These are phyloP conservation scores for Drosophila aff. DNA, from an alignment of 1,140 invertebrate species.

Conservation along the genomic window DNA sequence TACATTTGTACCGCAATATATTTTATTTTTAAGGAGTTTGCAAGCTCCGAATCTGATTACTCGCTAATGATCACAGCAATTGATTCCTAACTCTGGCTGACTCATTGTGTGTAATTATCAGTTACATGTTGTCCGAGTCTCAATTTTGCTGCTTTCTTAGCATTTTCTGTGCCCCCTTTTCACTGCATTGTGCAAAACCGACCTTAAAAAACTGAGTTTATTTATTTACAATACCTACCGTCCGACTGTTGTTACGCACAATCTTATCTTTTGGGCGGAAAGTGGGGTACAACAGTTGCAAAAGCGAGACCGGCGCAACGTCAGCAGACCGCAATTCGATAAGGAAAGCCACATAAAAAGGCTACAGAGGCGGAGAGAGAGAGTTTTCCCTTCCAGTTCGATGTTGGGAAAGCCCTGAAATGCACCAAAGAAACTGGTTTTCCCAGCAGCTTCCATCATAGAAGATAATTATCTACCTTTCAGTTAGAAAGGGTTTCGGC, in stretches of 20 bases:
- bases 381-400: slow-evolving; percentile 18
- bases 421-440: slow-evolving; percentile 10
- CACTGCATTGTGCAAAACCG: slow-evolving; percentile 65
- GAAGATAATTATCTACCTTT: not conserved
- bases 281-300: slow-evolving; percentile 56
- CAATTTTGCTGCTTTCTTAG: slow-evolving; percentile 5
- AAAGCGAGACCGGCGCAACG: slow-evolving; percentile 47
- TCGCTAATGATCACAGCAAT: slow-evolving; percentile 22
- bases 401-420: slow-evolving; percentile 14
- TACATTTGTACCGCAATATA: not conserved
- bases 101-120: slow-evolving; percentile 35
- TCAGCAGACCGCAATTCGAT: slow-evolving; percentile 50
- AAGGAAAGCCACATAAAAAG: slow-evolving; percentile 18
- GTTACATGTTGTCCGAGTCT: slow-evolving; percentile 35
- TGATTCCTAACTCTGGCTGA: slow-evolving; percentile 36
- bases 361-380: slow-evolving; percentile 5
- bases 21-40: not conserved
- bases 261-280: slow-evolving; percentile 69
- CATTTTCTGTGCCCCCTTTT: slow-evolving; percentile 23
- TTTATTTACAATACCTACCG: slow-evolving; percentile 64
- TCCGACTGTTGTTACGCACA: slow-evolving; percentile 38
- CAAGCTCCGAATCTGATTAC: slow-evolving; percentile 2
- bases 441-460: not conserved
- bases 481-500: slow-evolving; percentile 4
- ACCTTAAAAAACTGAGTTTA: slow-evolving; percentile 65